Evolutionary conservation across 2,797 vertebrate species (phyloP).

Genomic region (Enoplosus armatus): DNA sequence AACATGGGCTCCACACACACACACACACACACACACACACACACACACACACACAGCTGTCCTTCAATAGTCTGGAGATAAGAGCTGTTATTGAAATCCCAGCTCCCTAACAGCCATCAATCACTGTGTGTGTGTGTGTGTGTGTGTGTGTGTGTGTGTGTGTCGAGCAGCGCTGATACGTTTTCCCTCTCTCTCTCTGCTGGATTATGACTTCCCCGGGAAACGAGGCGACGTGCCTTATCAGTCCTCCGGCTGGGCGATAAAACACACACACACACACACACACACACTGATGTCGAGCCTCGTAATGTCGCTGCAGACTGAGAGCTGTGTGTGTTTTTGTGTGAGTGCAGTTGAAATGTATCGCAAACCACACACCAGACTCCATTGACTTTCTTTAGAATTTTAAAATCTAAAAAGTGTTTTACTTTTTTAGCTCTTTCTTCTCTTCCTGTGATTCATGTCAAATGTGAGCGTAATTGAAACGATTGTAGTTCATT

Average conservation of each 20-base stretch:
- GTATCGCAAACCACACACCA: not conserved
- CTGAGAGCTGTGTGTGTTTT: constrained; percentile 10
- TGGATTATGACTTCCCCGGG: constrained; percentile 85
- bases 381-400: not conserved
- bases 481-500: not conserved
- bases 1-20: not conserved
- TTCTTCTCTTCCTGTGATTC: not conserved
- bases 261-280: constrained; percentile 73
- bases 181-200: constrained; percentile 62
- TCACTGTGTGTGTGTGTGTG: constrained; percentile 46
- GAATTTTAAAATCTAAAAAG: not conserved
- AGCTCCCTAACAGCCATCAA: constrained; percentile 74
- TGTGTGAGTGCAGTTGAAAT: not conserved
- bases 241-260: constrained; percentile 83
- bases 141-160: constrained; percentile 35
- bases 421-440: not conserved
- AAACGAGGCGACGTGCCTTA: constrained; percentile 84
- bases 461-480: not conserved
- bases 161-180: constrained; percentile 33
- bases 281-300: constrained; percentile 24
- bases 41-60: constrained; percentile 43
- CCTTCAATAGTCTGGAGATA: constrained; percentile 53
- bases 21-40: constrained; percentile 29
- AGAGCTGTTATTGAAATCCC: constrained; percentile 74
- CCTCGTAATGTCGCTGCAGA: constrained; percentile 5